Evolutionary conservation across 2,113 vertebrate genomes (phyloP), one percentile per base, ranked within the genome.

Genomic region (Oryzias woworae): DNA sequence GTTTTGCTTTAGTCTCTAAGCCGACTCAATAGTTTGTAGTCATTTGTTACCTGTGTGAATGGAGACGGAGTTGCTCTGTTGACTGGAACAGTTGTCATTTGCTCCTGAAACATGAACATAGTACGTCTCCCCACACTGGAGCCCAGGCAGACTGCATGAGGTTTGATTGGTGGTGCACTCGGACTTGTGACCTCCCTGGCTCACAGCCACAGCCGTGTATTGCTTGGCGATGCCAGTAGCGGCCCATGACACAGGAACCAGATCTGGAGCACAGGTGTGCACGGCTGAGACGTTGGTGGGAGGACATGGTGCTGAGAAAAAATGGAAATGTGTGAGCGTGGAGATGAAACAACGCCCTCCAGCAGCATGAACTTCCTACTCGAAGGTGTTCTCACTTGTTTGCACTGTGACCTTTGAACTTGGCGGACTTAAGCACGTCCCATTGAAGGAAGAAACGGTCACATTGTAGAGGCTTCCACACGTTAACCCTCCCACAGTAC

Each of bases 41-140:
- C 24, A 43, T 41, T 7, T 53, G 17, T 68, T 84, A 90, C 89
- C 85, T 74, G 79, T 85, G 22, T 24, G 48, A 13, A 89, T 63
- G 23, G 48, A 46, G 8, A 78, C 20, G 0, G 66, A 43, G 53
- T 59, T 64, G 59, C 82, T 89, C 64, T 55, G 59, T 53, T 48
- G 61, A 56, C 83, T 80, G 55, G 44, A 53, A 46, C 89, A 92
- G 47, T 56, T 75, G 41, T 71, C 66, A 58, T 86, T 66, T 18
- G 0, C 49, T 62, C 83, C 87, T 31, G 59, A 75, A 44, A 90
- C 87, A 26, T 49, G 57, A 7, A 92, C 60, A 16, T 17, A 82
- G 75, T 92, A 92, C 43, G 62, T 58, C 15, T 87, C 64, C 22
- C 90, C 90, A 58, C 91, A 92, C 12, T 48, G 64, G 13, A 91